Base-by-base conservation (phyloP, 2,888 invertebrate genomes). In the Camptogramma bilineatum region DNA sequence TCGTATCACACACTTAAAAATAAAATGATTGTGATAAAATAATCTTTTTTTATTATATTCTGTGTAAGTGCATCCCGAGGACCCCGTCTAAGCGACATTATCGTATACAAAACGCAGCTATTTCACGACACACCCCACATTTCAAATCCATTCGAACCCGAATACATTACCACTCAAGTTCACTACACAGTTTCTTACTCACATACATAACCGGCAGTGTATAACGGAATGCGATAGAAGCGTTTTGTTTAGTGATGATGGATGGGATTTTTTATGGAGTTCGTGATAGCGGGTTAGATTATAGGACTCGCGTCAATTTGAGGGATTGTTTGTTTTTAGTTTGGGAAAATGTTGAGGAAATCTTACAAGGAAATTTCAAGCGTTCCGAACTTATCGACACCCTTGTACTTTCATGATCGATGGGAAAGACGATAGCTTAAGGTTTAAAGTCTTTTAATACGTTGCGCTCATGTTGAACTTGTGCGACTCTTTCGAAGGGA, bases 51-150 rank as follows among this genome's bases (percentile, higher is more conserved):
- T 67, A 63, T 64, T 60, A 4, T 13, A 13, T 50, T 55, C 64
- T 10, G 64, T 67, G 68, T 67, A 60, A 71, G 50, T 48, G 24
- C 42, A 51, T 44, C 56, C 64, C 28, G 39, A 68, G 62, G 55
- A 34, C 52, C 55, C 62, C 28, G 39, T 61, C 61, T 57, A 52
- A 70, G 78, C 77, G 75, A 75, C 80, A 84, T 86, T 85, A 86
- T 81, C 81, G 81, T 75, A 76, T 81, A 86, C 83, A 83, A 84
- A 88, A 87, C 80, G 85, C 78, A 72, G 78, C 82, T 79, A 82
- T 82, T 83, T 79, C 72, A 64, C 78, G 72, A 79, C 81, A 80
- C 80, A 71, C 76, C 81, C 71, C 55, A 64, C 70, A 66, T 57
- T 59, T 59, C 13, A 59, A 66, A 62, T 64, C 51, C 60, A 70